Percentiles rank a stretch among this genome's conserved stretches.
phyloP scores from a whole-genome alignment of 1,140 invertebrate genomes.

The Platyura marginata region DNA sequence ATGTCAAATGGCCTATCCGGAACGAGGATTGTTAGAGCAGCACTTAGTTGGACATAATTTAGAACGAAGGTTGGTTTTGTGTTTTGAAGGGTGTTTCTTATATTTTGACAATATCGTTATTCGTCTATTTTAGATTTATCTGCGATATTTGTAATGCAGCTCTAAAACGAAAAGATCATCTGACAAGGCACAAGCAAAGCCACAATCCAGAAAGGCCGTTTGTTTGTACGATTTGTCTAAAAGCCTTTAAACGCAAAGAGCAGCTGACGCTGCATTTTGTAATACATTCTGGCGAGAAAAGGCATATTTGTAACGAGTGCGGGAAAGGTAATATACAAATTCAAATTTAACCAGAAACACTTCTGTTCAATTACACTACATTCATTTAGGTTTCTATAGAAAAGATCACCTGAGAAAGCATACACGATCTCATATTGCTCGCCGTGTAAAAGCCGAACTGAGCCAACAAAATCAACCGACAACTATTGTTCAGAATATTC shows the following conservation, averaged over 20 bases:
- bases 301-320: conserved; percentile 68
- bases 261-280: conserved; percentile 68
- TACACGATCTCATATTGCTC: conserved; percentile 60
- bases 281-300: conserved; percentile 70
- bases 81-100: background rate
- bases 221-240: conserved; percentile 64
- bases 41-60: conserved; percentile 59
- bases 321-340: conserved; percentile 48
- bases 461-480: conserved; percentile 29
- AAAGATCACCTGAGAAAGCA: conserved; percentile 64
- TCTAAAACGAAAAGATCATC: conserved; percentile 61
- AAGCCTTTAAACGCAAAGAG: conserved; percentile 72
- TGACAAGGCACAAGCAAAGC: conserved; percentile 62
- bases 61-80: conserved; percentile 33
- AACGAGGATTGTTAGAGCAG: conserved; percentile 59
- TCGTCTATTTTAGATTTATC: conserved; percentile 37
- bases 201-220: conserved; percentile 65
- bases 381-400: conserved; percentile 36
- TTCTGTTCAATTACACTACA: no score
- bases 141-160: conserved; percentile 74
- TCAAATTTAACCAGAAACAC: no score
- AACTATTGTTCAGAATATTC: conserved; percentile 11
- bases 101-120: conserved; percentile 7
- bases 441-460: conserved; percentile 64
- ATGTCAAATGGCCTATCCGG: conserved; percentile 71